Conservation (phyloP, 1,140 invertebrate genomes). For the Venturia canescens region DNA sequence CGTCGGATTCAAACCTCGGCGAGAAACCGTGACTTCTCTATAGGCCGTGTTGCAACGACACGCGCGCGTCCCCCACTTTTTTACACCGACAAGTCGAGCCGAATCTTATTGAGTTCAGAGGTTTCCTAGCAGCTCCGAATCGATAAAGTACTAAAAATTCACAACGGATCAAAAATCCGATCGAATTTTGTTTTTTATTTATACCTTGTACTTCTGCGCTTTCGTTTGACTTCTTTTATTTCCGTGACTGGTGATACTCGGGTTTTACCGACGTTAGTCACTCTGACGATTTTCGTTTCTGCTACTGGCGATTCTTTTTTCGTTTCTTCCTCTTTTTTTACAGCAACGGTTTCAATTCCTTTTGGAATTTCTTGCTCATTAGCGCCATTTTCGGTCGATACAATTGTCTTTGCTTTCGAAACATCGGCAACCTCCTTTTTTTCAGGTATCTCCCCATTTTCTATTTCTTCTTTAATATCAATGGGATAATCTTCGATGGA, state of each 20-base stretch:
- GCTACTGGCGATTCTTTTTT: not conserved
- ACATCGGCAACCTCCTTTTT: not conserved
- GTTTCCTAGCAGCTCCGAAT: not conserved
- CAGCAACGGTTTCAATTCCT: not conserved
- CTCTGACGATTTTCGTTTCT: not conserved
- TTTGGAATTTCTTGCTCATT: slow-evolving; percentile 19
- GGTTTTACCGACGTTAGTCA: not conserved
- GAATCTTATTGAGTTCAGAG: too few species aligned
- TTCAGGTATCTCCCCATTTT: not conserved
- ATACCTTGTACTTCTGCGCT: slow-evolving; percentile 59
- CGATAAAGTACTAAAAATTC: too few species aligned
- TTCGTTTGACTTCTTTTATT: slow-evolving; percentile 56
- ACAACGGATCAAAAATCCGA: too few species aligned
- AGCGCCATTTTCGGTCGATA: too few species aligned
- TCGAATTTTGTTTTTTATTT: not conserved
- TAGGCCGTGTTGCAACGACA: too few species aligned
- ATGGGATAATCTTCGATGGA: not conserved
- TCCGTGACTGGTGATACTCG: slow-evolving; percentile 12
- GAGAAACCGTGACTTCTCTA: too few species aligned
- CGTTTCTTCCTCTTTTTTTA: slow-evolving; percentile 45
- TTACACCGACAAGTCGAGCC: too few species aligned
- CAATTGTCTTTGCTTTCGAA: too few species aligned
- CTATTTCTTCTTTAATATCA: not conserved
- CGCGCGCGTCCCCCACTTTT: too few species aligned
- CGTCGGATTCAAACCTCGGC: too few species aligned